Base-by-base conservation (phyloP, 2,888 invertebrate genomes). In the Temnothorax unifasciatus region DNA sequence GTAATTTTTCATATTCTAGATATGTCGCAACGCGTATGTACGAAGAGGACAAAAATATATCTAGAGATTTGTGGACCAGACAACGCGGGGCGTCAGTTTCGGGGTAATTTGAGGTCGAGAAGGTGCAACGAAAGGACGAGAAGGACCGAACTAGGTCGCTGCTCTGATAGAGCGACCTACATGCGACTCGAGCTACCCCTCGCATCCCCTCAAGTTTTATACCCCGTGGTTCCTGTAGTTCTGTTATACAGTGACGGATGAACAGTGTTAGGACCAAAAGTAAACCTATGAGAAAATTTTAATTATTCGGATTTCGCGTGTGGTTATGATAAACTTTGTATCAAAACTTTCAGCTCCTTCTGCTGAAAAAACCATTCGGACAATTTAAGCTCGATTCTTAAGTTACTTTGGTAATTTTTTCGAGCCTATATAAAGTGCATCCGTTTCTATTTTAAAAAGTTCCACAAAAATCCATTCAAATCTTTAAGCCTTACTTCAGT, bases 81-180 rank as follows among this genome's bases (percentile, higher is more conserved):
- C 82, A 73, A 73, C 84, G 84, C 71, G 63, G 79, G 41, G 44
- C 77, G 52, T 61, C 52, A 82, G 38, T 90, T 89, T 86, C 77
- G 86, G 83, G 84, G 61, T 82, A 86, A 85, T 88, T 85, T 79
- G 75, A 82, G 82, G 85, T 84, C 83, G 52, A 29, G 66, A 84
- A 79, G 85, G 61, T 50, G 68, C 63, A 84, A 38, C 68, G 82
- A 29, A 68, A 50, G 86, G 68, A 81, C 18, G 68, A 47, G 25
- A 66, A 63, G 83, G 66, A 61, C 83, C 87, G 90, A 93, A 92
- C 90, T 89, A 89, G 93, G 94, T 92, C 93, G 92, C 92, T 92
- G 90, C 92, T 93, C 92, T 92, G 93, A 93, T 93, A 93, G 92
- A 92, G 88, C 91, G 94, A 93, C 92, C 94, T 93, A 94, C 91